Conservation (phyloP, 1,140 invertebrate genomes). For the Zaprionus nigranus region DNA sequence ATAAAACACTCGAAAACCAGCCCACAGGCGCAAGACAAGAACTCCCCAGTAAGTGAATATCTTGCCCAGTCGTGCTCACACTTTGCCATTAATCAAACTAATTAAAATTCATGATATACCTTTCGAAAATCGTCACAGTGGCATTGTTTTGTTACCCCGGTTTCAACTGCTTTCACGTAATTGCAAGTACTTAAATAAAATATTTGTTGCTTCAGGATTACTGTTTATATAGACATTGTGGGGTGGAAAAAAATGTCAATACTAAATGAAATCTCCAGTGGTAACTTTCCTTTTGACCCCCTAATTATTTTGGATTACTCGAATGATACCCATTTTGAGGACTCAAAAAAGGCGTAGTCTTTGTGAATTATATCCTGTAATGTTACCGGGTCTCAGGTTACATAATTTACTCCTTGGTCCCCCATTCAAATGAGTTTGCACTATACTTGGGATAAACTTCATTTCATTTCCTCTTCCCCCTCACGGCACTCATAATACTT, state of each 20-base stretch:
- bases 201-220: slow-evolving; percentile 25
- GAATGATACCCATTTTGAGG: slow-evolving; percentile 59
- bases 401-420: not conserved
- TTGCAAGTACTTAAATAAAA: slow-evolving; percentile 13
- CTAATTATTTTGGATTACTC: slow-evolving; percentile 75
- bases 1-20: slow-evolving; percentile 42
- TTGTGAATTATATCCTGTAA: not conserved
- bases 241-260: not conserved
- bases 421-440: not conserved
- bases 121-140: slow-evolving; percentile 21
- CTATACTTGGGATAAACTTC: not conserved
- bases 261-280: slow-evolving; percentile 10
- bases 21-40: not conserved
- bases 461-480: not conserved
- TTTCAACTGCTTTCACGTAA: slow-evolving; percentile 53
- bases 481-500: not conserved
- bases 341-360: not conserved
- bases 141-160: slow-evolving; percentile 30
- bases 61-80: slow-evolving; percentile 47
- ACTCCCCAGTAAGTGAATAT: slow-evolving; percentile 44
- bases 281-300: slow-evolving; percentile 35
- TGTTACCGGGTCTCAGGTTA: slow-evolving; percentile 15
- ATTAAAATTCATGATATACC: slow-evolving; percentile 77
- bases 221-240: slow-evolving; percentile 7
- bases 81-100: slow-evolving; percentile 77